Base-by-base conservation (phyloP, 2,113 vertebrate species). In the Neodontobutis hainanensis region DNA sequence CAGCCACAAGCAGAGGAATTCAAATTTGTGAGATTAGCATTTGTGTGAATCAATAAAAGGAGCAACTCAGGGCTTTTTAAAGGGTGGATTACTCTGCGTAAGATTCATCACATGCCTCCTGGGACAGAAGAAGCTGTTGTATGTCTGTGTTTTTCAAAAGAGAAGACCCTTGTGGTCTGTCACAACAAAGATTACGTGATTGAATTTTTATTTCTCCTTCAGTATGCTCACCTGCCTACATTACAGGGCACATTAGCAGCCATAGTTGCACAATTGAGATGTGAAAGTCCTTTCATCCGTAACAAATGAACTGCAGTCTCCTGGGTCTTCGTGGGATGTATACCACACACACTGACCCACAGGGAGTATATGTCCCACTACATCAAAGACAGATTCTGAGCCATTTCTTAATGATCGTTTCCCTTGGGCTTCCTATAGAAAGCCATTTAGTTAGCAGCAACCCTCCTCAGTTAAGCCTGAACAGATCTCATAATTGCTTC, bases 401-500 rank as follows among this genome's bases (percentile, higher is more conserved):
- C 40, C 32, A 65, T 82, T 78, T 81, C 66, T 85, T 82, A 89
- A 86, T 85, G 78, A 84, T 78, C 61, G 55, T 65, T 72, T 77
- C 84, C 78, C 47, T 45, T 45, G 75, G 75, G 80, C 80, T 82
- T 86, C 64, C 77, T 74, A 79, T 68, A 80, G 74, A 84, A 84
- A 88, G 70, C 68, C 83, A 83, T 87, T 90, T 85, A 81, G 73
- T 84, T 85, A 78, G 73, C 78, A 77, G 78, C 46, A 32, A 19
- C 0, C 11, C 67, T 80, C 74, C 73, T 72, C 69, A 67, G 75
- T 82, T 84, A 85, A 76, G 72, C 64, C 74, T 57, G 73, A 73
- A 81, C 72, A 81, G 79, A 65, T 77, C 77, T 70, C 74, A 68
- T 85, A 84, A 88, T 85, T 83, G 82, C 78, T 80, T 77, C 78